A percentile compares a stretch with the other conserved stretches of the same genome.
These are phyloP conservation scores for Salminus brasiliensis DNA, from an alignment of 2,113 vertebrate species.

Conservation along the genomic window DNA sequence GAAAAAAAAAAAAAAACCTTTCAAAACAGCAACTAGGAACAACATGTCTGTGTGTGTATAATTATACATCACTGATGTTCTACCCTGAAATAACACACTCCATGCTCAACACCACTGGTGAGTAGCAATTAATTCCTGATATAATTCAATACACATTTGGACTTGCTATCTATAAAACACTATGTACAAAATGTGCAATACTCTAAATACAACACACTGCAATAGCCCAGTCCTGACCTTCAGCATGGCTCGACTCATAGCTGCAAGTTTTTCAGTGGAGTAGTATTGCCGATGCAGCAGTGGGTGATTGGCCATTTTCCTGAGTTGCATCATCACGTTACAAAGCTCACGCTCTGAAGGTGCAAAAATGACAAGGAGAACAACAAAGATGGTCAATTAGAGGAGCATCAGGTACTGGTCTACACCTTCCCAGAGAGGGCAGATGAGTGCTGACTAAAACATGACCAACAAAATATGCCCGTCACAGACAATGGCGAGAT, in stretches of 20 bases:
- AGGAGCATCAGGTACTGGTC: not conserved
- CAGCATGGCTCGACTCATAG: conserved; percentile 93
- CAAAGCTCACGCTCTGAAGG: conserved; percentile 84
- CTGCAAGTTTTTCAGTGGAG: conserved; percentile 85
- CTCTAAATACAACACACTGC: not conserved
- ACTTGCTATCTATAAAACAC: no score
- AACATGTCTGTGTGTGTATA: no score
- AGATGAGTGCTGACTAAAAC: no score
- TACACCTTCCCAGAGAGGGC: no score
- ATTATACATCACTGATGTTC: no score
- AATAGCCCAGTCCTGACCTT: conserved; percentile 75
- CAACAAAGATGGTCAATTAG: not conserved
- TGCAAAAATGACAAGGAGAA: not conserved
- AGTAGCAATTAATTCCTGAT: no score
- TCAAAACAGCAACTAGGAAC: not conserved
- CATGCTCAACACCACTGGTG: no score
- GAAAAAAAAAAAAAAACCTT: not conserved
- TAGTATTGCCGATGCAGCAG: conserved; percentile 94
- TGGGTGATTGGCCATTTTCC: conserved; percentile 98
- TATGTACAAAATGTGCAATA: not conserved
- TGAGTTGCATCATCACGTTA: conserved; percentile 95
- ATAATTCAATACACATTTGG: no score
- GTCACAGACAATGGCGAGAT: not conserved
- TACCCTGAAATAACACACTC: no score
- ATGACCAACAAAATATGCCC: no score